These are phyloP conservation scores for Lagothrix lagotricha DNA, from an alignment of 2,797 vertebrate species.

Conservation along the genomic window DNA sequence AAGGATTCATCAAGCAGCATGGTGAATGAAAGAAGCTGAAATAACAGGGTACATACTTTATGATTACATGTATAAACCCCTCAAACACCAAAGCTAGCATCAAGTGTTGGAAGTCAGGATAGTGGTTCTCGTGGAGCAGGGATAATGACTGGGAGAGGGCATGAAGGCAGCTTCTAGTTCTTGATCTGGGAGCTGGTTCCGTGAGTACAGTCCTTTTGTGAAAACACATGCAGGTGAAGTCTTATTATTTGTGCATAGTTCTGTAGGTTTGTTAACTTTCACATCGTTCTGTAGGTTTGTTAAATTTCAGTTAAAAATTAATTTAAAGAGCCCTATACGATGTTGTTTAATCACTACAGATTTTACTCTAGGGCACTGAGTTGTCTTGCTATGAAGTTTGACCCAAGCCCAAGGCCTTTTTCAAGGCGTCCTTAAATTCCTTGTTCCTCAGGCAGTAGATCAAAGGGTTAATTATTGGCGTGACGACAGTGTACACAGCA, in stretches of 20 bases:
- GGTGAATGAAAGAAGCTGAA: not conserved
- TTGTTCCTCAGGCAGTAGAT: conserved; percentile 80
- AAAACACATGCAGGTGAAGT: not conserved
- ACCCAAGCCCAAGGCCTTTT: not conserved
- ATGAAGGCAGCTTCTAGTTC: no score
- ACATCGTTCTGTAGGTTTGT: not conserved
- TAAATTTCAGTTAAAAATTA: not conserved
- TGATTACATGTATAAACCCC: not conserved
- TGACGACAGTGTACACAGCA: conserved; percentile 56
- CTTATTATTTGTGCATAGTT: not conserved
- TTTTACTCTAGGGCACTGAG: not conserved
- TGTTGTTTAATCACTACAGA: not conserved
- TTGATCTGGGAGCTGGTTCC: not conserved
- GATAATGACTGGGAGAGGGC: fast-evolving
- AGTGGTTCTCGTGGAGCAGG: not conserved
- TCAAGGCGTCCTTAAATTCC: conserved; percentile 67
- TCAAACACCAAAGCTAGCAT: not conserved
- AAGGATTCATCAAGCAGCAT: fast-evolving
- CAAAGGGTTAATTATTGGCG: conserved; percentile 67
- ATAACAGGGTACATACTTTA: not conserved
- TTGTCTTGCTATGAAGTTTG: not conserved
- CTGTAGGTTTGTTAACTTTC: no score
- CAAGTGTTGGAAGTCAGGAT: not conserved
- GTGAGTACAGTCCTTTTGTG: not conserved
- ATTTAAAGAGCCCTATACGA: not conserved